These are phyloP conservation scores for Phenganax marumi DNA, from an alignment of 92 coral and sea anemone genomes.

Conservation along the genomic window DNA sequence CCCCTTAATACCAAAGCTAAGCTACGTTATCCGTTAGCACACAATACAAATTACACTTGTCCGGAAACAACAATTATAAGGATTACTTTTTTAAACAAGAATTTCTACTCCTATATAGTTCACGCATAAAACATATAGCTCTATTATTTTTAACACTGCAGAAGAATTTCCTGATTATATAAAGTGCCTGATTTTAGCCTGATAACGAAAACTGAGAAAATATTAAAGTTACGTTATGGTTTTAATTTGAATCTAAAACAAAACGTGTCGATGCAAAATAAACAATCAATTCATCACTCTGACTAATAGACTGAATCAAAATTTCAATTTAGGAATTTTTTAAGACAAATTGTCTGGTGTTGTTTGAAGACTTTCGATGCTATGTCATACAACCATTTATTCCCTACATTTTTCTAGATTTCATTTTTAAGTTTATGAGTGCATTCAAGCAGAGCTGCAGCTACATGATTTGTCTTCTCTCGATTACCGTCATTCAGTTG, in stretches of 20 bases:
- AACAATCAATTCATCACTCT: slow-evolving; percentile 11
- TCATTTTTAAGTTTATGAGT: not conserved
- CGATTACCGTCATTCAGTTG: too few relatives aligned
- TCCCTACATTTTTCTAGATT: not conserved
- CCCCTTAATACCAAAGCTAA: too few relatives aligned
- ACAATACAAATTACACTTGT: not conserved
- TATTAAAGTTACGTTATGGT: too few relatives aligned
- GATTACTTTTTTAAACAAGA: not conserved
- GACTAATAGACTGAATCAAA: not conserved
- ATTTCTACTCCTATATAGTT: not conserved
- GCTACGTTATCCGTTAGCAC: not conserved
- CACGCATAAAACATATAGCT: not conserved
- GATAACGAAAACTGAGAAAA: too few relatives aligned
- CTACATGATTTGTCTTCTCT: too few relatives aligned
- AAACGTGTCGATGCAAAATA: not conserved
- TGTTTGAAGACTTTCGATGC: not conserved
- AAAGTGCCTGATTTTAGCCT: not conserved
- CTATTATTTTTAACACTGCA: not conserved
- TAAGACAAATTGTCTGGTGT: not conserved
- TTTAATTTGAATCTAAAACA: not conserved
- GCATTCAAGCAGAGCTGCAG: too few relatives aligned
- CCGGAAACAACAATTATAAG: not conserved
- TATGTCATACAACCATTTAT: not conserved
- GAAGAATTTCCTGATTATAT: not conserved
- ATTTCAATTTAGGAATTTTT: slow-evolving; percentile 3